phyloP scores from a whole-genome alignment of 2,113 vertebrate genomes.

The Eurypyga helias region DNA sequence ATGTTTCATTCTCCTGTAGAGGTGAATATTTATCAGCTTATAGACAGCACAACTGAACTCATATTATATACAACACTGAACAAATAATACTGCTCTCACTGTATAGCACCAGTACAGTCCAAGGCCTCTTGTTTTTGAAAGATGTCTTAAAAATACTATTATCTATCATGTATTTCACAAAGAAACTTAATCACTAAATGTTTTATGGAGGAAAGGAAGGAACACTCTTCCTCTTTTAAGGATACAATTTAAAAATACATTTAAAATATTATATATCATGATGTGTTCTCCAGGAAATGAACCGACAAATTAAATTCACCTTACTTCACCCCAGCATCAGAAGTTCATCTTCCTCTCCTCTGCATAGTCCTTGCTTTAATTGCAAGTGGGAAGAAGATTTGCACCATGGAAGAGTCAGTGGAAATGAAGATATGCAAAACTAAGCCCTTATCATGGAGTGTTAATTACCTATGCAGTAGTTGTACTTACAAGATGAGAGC shows the following conservation, averaged over 20 bases:
- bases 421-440: neutral
- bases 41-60: neutral
- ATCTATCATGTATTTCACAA: neutral
- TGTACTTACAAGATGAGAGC: conserved; percentile 8
- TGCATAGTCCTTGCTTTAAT: neutral
- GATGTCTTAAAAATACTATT: neutral
- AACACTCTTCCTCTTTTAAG: neutral
- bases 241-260: neutral
- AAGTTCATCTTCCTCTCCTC: neutral
- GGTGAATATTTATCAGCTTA: neutral
- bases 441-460: neutral
- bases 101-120: neutral
- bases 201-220: neutral
- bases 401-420: neutral
- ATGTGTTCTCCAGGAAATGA: neutral
- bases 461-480: neutral
- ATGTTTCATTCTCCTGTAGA: neutral
- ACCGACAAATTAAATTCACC: neutral
- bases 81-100: neutral
- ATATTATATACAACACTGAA: neutral
- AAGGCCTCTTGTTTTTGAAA: neutral
- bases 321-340: neutral
- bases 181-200: neutral
- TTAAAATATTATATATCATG: neutral
- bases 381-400: neutral